A percentile compares a stretch with the other conserved stretches of the same genome.
phyloP scores from a whole-genome alignment of 2,888 invertebrate species.

The Ischnus inquisitorius region DNA sequence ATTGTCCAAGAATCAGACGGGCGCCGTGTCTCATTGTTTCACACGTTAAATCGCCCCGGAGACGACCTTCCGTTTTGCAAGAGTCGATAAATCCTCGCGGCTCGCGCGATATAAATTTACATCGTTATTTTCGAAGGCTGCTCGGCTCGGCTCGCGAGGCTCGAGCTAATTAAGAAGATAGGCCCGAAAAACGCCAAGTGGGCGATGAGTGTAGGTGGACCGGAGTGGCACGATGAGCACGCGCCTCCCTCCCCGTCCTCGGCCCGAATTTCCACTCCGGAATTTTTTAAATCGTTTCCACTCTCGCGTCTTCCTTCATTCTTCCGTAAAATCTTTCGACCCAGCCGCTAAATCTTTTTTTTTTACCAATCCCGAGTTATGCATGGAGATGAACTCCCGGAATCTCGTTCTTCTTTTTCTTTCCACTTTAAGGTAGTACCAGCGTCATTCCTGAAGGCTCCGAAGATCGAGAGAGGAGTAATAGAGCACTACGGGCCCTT shows the following conservation, averaged over 20 bases:
- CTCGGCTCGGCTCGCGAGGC: constrained; percentile 18
- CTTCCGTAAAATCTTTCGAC: neutral
- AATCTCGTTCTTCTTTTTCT: neutral
- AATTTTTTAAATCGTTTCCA: constrained; percentile 13
- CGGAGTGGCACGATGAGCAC: constrained; percentile 32
- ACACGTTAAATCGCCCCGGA: too few species aligned
- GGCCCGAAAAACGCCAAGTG: constrained; percentile 50
- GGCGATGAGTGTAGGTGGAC: constrained; percentile 53
- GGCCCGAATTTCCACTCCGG: constrained; percentile 42
- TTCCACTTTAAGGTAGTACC: too few species aligned
- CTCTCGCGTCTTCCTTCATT: constrained; percentile 1
- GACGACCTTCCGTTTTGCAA: too few species aligned
- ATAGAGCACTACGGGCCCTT: too few species aligned
- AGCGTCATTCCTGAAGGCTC: too few species aligned
- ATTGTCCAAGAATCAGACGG: too few species aligned
- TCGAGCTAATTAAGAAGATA: constrained; percentile 63
- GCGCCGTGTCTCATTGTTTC: too few species aligned
- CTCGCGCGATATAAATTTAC: neutral
- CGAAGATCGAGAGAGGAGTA: too few species aligned
- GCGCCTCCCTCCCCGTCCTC: constrained; percentile 54
- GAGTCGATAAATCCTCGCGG: neutral
- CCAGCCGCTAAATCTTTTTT: neutral
- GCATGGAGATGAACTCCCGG: neutral
- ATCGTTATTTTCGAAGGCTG: constrained; percentile 48
- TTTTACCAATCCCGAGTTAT: neutral